These are phyloP conservation scores for Macrosteles quadrilineatus DNA, from an alignment of 1,140 invertebrate species.

Conservation along the genomic window DNA sequence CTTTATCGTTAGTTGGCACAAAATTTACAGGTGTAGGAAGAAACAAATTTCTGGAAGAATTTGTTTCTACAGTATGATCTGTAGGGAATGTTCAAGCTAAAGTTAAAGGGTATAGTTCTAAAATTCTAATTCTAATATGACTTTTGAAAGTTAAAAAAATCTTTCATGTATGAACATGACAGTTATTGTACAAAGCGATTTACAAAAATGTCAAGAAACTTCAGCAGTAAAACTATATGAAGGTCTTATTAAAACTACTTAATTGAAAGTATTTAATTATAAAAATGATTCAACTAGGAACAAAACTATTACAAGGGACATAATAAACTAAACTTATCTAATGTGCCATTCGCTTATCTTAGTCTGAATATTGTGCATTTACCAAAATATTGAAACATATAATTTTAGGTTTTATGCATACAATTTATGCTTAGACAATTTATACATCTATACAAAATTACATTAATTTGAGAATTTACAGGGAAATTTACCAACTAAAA, in stretches of 20 bases:
- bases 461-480: background rate
- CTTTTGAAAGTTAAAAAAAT: background rate
- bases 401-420: background rate
- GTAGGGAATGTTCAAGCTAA: constrained; percentile 6
- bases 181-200: constrained; percentile 11
- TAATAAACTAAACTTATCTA: background rate
- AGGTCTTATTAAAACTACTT: background rate
- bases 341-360: background rate
- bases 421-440: constrained; percentile 21
- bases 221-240: background rate
- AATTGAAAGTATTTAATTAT: background rate
- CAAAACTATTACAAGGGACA: background rate
- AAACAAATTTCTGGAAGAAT: background rate
- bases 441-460: constrained; percentile 27
- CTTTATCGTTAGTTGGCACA: background rate
- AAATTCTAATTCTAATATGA: background rate
- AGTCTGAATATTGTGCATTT: background rate
- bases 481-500: background rate
- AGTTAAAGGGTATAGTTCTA: background rate
- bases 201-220: background rate
- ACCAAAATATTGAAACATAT: background rate
- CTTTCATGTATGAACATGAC: background rate
- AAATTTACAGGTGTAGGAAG: constrained; percentile 9
- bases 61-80: background rate
- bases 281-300: background rate